Evolutionary conservation across 2,113 vertebrate genomes (phyloP).

Genomic region (Ammodytes marinus): DNA sequence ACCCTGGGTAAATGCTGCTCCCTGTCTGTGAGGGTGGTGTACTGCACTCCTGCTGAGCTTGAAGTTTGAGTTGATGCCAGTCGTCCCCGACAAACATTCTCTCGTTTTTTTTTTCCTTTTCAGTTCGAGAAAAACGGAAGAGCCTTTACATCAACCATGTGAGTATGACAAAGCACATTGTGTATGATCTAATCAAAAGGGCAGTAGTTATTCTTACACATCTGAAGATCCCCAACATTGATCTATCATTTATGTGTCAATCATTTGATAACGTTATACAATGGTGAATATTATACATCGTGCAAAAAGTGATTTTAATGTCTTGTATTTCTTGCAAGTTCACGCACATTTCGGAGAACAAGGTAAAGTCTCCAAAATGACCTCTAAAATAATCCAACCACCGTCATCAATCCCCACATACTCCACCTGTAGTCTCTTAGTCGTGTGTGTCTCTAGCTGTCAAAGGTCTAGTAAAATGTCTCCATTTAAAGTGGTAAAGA

Average conservation of each 20-base stretch:
- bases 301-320: slow-evolving; percentile 51
- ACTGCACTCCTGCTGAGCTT: slow-evolving; percentile 34
- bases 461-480: neutral
- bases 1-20: slow-evolving; percentile 62
- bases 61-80: neutral
- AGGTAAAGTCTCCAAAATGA: slow-evolving; percentile 74
- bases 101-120: slow-evolving; percentile 40
- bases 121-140: slow-evolving; percentile 87
- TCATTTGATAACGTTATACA: neutral
- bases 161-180: slow-evolving; percentile 54
- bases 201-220: neutral
- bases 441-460: neutral
- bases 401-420: neutral
- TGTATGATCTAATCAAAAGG: neutral
- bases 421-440: neutral
- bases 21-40: slow-evolving; percentile 64
- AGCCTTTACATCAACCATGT: slow-evolving; percentile 88
- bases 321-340: slow-evolving; percentile 84
- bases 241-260: neutral
- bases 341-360: slow-evolving; percentile 84
- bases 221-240: neutral
- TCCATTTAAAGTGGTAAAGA: neutral
- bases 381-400: slow-evolving; percentile 2
- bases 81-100: slow-evolving; percentile 6
- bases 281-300: neutral